These are phyloP conservation scores for Brachionus manjavacas DNA, from an alignment of 1,140 invertebrate genomes.

Conservation along the genomic window DNA sequence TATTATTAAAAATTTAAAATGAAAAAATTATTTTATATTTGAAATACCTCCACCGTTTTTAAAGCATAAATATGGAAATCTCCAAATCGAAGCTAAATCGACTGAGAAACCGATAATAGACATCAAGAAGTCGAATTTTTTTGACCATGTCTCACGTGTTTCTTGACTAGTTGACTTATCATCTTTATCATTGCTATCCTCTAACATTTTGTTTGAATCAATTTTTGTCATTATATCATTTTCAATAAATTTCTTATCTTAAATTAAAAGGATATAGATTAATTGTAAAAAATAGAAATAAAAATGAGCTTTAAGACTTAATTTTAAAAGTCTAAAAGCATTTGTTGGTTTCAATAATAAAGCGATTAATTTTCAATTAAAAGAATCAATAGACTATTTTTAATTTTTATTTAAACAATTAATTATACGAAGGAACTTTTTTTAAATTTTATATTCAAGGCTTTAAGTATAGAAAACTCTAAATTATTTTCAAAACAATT, in stretches of 20 bases:
- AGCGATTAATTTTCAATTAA: neutral
- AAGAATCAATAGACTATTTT: too few species aligned
- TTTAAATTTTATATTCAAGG: too few species aligned
- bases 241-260: neutral
- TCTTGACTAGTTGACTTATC: neutral
- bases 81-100: conserved; percentile 82
- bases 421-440: too few species aligned
- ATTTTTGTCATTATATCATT: neutral
- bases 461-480: too few species aligned
- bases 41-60: conserved; percentile 78
- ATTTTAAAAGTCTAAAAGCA: neutral
- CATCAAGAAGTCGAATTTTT: conserved; percentile 60
- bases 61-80: conserved; percentile 88
- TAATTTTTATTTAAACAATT: too few species aligned
- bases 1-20: neutral
- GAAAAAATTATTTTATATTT: neutral
- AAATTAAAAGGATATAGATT: neutral
- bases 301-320: neutral
- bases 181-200: neutral
- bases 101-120: conserved; percentile 60
- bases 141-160: conserved; percentile 55
- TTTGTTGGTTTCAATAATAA: too few species aligned
- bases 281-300: neutral
- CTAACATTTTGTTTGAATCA: neutral
- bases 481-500: too few species aligned